Base-by-base conservation (phyloP, 2,888 invertebrate genomes). In the Gandaritis pyraliata region DNA sequence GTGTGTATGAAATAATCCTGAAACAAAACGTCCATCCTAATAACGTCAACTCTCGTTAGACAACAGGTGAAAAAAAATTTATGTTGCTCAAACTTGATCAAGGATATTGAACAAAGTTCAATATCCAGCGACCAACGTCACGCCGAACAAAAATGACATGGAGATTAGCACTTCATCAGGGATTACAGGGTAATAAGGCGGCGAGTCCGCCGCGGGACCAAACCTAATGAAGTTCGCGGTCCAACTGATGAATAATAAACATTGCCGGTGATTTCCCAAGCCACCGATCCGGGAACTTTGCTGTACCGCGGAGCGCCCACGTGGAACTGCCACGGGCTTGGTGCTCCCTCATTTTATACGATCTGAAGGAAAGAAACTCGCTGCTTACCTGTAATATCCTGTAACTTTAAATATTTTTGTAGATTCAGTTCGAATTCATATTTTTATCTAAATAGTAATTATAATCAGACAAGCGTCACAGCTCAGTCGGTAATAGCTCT, bases 181-280 rank as follows among this genome's bases (percentile, higher is more conserved):
- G 29, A 48, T 12, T 43, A 18, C 45, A 49, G n/a, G n/a, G 49
- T 56, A 50, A 58, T 46, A 50, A 50, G 54, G 58, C 38, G 58
- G 29, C 53, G 23, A 36, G 58, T 54, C 47, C 62, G 62, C 33
- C 50, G 33, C 59, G 60, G 60, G 56, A 41, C 47, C 38, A 61
- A 65, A 63, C 50, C 69, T 79, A 80, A 82, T 81, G 79, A 76
- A 78, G 76, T 76, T 72, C 72, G 74, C 75, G 74, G 73, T 67
- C 69, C 61, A 68, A 69, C 66, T 71, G 76, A 81, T 86, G 86
- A 85, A 87, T 87, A 85, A 86, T 84, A 85, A 83, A 78, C 70
- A 68, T 69, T 63, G 76, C 69, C 76, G 70, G 72, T 85, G 86
- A 86, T 86, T 86, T 86, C 86, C 86, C 86, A 70, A 70, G 84